A percentile compares a stretch with the other conserved stretches of the same genome.
Conservation (phyloP, 1,140 invertebrate genomes). For the Neodiprion fabricii region DNA sequence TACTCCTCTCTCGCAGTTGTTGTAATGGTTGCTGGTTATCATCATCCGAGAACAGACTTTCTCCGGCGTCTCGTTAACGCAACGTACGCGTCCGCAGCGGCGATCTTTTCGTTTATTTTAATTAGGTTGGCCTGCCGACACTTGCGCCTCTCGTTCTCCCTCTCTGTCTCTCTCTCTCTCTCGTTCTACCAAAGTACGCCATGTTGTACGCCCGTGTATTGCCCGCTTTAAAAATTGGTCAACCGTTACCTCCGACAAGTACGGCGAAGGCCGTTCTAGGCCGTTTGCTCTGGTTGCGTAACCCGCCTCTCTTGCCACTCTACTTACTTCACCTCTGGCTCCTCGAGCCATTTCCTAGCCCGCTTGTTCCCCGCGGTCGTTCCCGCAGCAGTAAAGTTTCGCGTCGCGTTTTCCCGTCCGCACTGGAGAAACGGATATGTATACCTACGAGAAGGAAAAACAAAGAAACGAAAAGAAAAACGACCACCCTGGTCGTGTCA, state of each 20-base stretch:
- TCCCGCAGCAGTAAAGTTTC: neutral
- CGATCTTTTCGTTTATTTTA: constrained; percentile 19
- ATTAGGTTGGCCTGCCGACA: constrained; percentile 18
- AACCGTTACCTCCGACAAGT: constrained; percentile 30
- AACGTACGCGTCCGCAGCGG: constrained; percentile 20
- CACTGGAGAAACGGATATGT: neutral
- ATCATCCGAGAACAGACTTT: neutral
- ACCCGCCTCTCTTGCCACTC: constrained; percentile 36
- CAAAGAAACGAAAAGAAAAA: neutral
- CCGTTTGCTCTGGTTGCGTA: constrained; percentile 32
- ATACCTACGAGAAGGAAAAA: neutral
- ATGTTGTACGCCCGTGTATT: constrained; percentile 13
- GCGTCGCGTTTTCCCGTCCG: neutral
- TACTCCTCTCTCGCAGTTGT: neutral
- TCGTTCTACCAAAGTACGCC: constrained; percentile 8
- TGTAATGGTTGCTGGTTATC: neutral
- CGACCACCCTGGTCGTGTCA: neutral
- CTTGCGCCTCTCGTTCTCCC: neutral
- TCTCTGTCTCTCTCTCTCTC: neutral
- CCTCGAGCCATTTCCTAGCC: neutral
- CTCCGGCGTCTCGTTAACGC: constrained; percentile 38
- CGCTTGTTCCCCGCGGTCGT: neutral
- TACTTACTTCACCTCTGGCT: constrained; percentile 21
- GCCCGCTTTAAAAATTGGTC: constrained; percentile 36
- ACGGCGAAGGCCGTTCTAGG: constrained; percentile 48